Evolutionary conservation across 2,113 vertebrate genomes (phyloP).

Genomic region (Tylochromis polylepis): DNA sequence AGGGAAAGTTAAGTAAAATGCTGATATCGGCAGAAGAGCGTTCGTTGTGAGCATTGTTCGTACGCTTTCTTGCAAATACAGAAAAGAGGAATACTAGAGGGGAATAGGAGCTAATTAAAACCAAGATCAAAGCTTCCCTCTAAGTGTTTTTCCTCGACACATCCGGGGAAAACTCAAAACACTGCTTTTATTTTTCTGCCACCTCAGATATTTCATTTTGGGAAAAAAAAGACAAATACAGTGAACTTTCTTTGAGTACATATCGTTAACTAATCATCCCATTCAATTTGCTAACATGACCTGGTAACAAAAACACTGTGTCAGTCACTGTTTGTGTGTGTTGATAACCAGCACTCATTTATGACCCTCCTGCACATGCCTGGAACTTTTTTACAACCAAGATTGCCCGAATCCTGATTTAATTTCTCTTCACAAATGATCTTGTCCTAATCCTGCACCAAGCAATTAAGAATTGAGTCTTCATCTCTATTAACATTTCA

Average conservation of each 20-base stretch:
- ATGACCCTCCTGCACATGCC: conserved; percentile 6
- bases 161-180: conserved; percentile 70
- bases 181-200: conserved; percentile 72
- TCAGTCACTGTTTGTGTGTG: background rate
- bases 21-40: conserved; percentile 71
- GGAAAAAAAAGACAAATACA: conserved; percentile 65
- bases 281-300: conserved; percentile 53
- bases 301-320: conserved; percentile 33
- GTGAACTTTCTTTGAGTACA: conserved; percentile 73
- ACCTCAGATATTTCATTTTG: conserved; percentile 70
- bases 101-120: conserved; percentile 76
- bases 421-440: conserved; percentile 70
- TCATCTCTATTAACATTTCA: conserved; percentile 79
- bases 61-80: conserved; percentile 74
- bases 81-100: conserved; percentile 76
- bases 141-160: conserved; percentile 76
- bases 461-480: conserved; percentile 67
- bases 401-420: conserved; percentile 42
- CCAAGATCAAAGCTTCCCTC: conserved; percentile 73
- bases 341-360: conserved; percentile 26
- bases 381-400: conserved; percentile 19
- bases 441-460: conserved; percentile 72
- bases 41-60: conserved; percentile 71
- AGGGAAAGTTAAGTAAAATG: conserved; percentile 72
- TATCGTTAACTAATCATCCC: conserved; percentile 68